A percentile compares a stretch with the other conserved stretches of the same genome.
These are phyloP conservation scores for Zygogramma bicolorata DNA, from an alignment of 2,888 invertebrate genomes.

Conservation along the genomic window DNA sequence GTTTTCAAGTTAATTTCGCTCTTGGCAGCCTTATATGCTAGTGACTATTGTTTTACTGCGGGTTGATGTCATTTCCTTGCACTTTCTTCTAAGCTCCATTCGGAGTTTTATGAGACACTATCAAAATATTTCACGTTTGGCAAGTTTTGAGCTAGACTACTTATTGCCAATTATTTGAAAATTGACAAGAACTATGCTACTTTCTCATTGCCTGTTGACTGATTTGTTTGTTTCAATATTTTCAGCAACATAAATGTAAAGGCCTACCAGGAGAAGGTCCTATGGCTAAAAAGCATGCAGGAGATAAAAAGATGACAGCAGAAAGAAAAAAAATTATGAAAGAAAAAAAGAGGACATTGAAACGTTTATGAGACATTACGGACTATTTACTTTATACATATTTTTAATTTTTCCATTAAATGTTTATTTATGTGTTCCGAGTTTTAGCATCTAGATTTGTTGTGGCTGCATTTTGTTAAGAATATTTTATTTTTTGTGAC, in stretches of 20 bases:
- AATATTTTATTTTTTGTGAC: constrained; percentile 16
- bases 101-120: too few species aligned
- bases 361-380: constrained; percentile 78
- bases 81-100: too few species aligned
- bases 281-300: constrained; percentile 87
- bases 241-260: constrained; percentile 71
- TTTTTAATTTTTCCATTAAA: constrained; percentile 34
- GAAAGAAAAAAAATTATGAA: constrained; percentile 82
- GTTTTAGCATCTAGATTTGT: constrained; percentile 27
- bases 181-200: too few species aligned
- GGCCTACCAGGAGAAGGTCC: constrained; percentile 73
- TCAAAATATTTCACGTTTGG: too few species aligned
- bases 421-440: constrained; percentile 38
- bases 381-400: constrained; percentile 32
- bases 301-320: constrained; percentile 76
- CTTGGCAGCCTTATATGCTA: too few species aligned
- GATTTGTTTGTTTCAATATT: constrained; percentile 27
- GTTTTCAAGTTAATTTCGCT: too few species aligned
- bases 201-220: too few species aligned
- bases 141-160: too few species aligned
- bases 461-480: constrained; percentile 26
- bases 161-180: too few species aligned
- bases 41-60: too few species aligned
- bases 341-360: constrained; percentile 87
- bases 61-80: too few species aligned